Conservation (phyloP, 1,140 invertebrate species). For the Eurosta solidaginis region DNA sequence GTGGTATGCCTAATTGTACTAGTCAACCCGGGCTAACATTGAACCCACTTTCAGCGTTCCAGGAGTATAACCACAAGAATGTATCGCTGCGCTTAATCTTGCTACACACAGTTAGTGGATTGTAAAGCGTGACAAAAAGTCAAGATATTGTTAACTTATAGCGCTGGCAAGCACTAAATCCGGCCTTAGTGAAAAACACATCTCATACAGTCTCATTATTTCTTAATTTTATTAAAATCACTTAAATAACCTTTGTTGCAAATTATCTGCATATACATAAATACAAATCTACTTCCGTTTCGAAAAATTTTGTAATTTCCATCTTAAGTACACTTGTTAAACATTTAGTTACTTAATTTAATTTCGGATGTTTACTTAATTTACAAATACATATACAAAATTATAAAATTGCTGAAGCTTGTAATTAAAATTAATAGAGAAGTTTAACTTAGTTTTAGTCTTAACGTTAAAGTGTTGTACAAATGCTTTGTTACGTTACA, state of each 20-base stretch:
- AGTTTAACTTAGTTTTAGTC: neutral
- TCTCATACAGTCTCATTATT: neutral
- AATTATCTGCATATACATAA: neutral
- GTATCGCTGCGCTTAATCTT: no score
- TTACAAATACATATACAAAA: neutral
- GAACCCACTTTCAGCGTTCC: no score
- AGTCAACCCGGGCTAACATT: no score
- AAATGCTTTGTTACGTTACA: neutral
- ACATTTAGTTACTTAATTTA: neutral
- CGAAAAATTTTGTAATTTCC: neutral
- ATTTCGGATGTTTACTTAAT: neutral
- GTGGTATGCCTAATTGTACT: no score
- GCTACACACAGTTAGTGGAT: no score
- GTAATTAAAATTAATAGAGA: constrained; percentile 19
- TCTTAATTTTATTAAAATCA: neutral
- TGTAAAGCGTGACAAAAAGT: no score
- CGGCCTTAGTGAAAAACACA: neutral
- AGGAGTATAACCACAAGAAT: no score
- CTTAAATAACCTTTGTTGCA: neutral
- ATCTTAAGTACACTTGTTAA: constrained; percentile 14
- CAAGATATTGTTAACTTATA: no score
- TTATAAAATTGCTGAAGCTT: no score
- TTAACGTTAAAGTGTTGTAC: constrained; percentile 23
- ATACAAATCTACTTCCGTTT: neutral
- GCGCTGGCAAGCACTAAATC: no score